These are phyloP conservation scores for Brachionus paranguensis DNA, from an alignment of 1,140 invertebrate genomes.

Conservation along the genomic window DNA sequence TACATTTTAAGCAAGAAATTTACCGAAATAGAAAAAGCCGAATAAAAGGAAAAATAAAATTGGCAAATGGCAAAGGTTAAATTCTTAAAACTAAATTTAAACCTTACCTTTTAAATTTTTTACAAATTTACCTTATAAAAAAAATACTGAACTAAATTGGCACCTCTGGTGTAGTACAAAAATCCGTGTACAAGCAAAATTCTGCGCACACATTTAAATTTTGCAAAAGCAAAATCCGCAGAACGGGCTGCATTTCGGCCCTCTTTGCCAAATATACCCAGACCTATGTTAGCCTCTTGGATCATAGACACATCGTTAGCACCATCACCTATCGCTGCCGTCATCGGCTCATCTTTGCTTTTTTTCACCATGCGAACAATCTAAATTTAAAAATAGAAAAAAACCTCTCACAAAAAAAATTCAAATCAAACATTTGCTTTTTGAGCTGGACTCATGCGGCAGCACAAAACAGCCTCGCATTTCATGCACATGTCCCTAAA, in stretches of 20 bases:
- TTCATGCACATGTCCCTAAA: constrained; percentile 84
- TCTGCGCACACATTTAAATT: constrained; percentile 78
- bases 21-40: constrained; percentile 26
- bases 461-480: constrained; percentile 54
- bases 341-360: constrained; percentile 46
- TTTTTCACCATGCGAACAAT: constrained; percentile 52
- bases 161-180: constrained; percentile 87
- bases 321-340: constrained; percentile 66
- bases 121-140: constrained; percentile 82
- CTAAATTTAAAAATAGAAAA: constrained; percentile 36
- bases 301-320: constrained; percentile 98
- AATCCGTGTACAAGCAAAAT: constrained; percentile 87
- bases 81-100: constrained; percentile 66
- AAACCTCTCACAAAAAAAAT: not conserved
- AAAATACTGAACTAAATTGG: constrained; percentile 87
- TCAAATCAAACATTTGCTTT: constrained; percentile 57
- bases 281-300: constrained; percentile 83
- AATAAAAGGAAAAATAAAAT: constrained; percentile 31
- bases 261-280: constrained; percentile 85
- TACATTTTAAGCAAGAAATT: not conserved
- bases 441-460: constrained; percentile 54
- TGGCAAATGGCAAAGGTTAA: constrained; percentile 38
- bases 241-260: constrained; percentile 95
- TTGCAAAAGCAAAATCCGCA: constrained; percentile 84
- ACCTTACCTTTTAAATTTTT: no score